phyloP scores from a whole-genome alignment of 2,888 invertebrate genomes.

The Mayetiola destructor region DNA sequence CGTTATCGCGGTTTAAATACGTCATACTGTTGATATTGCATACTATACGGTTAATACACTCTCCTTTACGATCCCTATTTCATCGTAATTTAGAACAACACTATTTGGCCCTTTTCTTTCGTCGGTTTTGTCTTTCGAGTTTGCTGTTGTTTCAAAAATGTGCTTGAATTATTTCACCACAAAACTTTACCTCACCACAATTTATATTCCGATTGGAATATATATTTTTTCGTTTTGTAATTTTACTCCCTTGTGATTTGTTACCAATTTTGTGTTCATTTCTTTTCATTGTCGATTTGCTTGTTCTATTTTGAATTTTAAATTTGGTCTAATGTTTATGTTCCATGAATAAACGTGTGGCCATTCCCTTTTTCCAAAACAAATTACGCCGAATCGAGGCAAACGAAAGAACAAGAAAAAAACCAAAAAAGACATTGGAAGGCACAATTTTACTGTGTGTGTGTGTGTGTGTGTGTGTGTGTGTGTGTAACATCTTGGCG shows the following conservation, averaged over 20 bases:
- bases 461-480: too few relatives aligned
- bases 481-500: too few relatives aligned
- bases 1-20: not conserved
- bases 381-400: too few relatives aligned
- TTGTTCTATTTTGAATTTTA: conserved; percentile 8
- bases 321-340: conserved; percentile 5
- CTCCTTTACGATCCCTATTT: too few relatives aligned
- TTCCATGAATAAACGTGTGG: not conserved
- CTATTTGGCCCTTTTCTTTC: too few relatives aligned
- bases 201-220: not conserved
- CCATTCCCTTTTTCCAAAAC: too few relatives aligned
- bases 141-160: not conserved
- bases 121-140: too few relatives aligned
- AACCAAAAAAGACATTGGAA: too few relatives aligned
- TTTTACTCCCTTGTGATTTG: not conserved
- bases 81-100: too few relatives aligned
- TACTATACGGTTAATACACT: too few relatives aligned
- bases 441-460: too few relatives aligned
- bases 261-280: not conserved
- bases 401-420: too few relatives aligned
- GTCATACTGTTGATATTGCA: not conserved
- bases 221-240: not conserved
- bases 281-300: not conserved
- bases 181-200: conserved; percentile 9
- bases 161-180: conserved; percentile 6